These are phyloP conservation scores for Salmo trutta DNA, from an alignment of 2,797 vertebrate genomes.

Conservation along the genomic window DNA sequence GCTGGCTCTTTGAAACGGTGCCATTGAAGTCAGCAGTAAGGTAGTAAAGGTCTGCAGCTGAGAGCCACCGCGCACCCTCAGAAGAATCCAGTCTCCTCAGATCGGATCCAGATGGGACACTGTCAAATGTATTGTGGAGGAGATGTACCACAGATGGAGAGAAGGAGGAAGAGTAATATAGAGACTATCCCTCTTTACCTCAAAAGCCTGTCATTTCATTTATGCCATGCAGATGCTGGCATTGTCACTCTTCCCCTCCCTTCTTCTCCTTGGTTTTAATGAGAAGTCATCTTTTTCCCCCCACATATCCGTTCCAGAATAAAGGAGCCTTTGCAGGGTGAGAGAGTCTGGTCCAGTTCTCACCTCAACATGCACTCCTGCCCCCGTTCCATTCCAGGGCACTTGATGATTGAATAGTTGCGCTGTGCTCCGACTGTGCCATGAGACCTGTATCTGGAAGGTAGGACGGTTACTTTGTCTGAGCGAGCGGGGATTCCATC, in stretches of 20 bases:
- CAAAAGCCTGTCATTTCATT: neutral
- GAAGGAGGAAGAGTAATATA: neutral
- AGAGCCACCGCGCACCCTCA: neutral
- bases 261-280: neutral
- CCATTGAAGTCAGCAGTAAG: neutral
- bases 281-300: neutral
- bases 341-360: constrained; percentile 18
- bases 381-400: constrained; percentile 9
- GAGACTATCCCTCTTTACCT: neutral
- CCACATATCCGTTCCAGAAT: constrained; percentile 14
- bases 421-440: constrained; percentile 16
- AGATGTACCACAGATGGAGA: neutral
- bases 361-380: constrained; percentile 22
- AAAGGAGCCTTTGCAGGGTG: constrained; percentile 24
- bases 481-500: neutral
- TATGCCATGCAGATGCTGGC: neutral
- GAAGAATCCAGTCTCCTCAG: neutral
- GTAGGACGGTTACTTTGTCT: neutral
- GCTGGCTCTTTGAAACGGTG: neutral
- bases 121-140: neutral
- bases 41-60: neutral
- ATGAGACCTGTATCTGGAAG: neutral
- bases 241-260: neutral
- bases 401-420: constrained; percentile 5
- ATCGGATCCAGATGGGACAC: neutral